These are phyloP conservation scores for Nesospiza acunhae DNA, from an alignment of 2,113 vertebrate species.

Conservation along the genomic window DNA sequence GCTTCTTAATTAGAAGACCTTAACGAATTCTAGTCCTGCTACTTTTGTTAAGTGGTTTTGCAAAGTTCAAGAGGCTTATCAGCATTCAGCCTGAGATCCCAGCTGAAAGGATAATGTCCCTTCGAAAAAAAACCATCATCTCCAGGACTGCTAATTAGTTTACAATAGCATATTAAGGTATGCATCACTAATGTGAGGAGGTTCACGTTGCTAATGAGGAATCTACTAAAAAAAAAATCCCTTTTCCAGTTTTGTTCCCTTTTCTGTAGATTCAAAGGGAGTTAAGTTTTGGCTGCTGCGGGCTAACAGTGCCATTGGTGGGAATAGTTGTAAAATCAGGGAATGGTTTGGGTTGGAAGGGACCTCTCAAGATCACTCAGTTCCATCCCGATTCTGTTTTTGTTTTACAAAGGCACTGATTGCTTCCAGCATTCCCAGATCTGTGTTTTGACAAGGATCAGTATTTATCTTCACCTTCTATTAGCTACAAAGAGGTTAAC, in stretches of 20 bases:
- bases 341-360: background rate
- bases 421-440: background rate
- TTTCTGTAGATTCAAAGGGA: background rate
- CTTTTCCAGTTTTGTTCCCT: background rate
- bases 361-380: background rate
- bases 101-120: background rate
- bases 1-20: slow-evolving; percentile 12
- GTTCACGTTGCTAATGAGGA: background rate
- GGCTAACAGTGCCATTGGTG: background rate
- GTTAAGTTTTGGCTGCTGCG: background rate
- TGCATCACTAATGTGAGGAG: background rate
- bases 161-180: background rate
- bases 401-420: background rate
- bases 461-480: background rate
- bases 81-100: background rate
- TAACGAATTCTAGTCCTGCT: background rate
- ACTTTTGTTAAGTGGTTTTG: slow-evolving; percentile 16
- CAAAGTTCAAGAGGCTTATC: slow-evolving; percentile 39
- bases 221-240: background rate
- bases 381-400: background rate
- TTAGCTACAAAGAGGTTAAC: background rate
- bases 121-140: background rate
- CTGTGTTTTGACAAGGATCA: background rate
- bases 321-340: background rate
- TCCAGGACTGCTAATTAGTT: background rate